Conservation (phyloP, 2,797 vertebrate species). For the Phataginus tetradactyla region DNA sequence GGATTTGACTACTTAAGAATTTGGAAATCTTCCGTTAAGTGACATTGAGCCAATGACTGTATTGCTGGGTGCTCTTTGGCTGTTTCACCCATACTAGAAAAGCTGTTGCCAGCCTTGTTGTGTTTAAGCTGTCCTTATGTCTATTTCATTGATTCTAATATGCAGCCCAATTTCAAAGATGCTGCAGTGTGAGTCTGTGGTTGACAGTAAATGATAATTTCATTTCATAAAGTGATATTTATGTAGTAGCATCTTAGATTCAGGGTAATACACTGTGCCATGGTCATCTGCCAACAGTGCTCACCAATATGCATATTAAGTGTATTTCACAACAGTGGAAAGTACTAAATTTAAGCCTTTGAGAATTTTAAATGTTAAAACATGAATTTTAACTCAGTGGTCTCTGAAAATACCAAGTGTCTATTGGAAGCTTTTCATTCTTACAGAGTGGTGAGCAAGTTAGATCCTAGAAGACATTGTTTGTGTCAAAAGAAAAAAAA, state of each 20-base stretch:
- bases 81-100: neutral
- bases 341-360: neutral
- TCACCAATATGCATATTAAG: neutral
- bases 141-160: neutral
- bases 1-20: neutral
- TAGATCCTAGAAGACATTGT: neutral
- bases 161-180: neutral
- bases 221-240: neutral
- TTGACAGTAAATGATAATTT: neutral
- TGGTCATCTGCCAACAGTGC: neutral
- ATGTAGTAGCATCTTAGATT: neutral
- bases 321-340: neutral
- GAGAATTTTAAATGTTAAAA: neutral
- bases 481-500: neutral
- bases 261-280: neutral
- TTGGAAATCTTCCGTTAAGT: neutral
- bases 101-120: neutral
- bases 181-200: neutral
- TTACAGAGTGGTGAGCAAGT: neutral
- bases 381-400: neutral
- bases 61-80: neutral
- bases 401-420: neutral
- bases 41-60: neutral
- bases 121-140: neutral
- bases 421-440: neutral